phyloP scores from a whole-genome alignment of 2,113 vertebrate genomes.

The Pseudopipra pipra region DNA sequence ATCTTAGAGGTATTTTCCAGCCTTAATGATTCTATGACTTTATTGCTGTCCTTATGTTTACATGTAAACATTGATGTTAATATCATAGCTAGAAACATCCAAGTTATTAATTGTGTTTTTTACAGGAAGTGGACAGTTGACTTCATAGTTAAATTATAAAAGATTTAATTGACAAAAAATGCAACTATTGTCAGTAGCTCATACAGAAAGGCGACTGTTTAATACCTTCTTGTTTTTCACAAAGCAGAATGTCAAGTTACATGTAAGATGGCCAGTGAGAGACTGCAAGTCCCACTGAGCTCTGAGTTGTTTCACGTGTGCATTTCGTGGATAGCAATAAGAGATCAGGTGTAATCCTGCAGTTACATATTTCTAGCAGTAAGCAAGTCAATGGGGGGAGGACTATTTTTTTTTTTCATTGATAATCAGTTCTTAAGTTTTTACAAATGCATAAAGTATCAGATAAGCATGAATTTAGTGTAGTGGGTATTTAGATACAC shows the following conservation, averaged over 20 bases:
- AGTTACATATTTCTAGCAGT: background rate
- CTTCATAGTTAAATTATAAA: background rate
- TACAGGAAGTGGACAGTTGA: background rate
- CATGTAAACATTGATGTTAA: background rate
- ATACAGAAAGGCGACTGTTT: background rate
- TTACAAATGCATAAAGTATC: background rate
- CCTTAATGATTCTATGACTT: background rate
- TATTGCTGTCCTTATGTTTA: background rate
- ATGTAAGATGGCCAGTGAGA: background rate
- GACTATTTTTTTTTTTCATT: background rate
- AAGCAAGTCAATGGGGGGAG: accelerated
- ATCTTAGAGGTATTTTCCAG: background rate
- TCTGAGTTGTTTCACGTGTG: background rate
- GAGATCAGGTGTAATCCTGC: background rate
- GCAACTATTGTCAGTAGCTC: background rate
- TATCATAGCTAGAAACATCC: background rate
- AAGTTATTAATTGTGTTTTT: background rate
- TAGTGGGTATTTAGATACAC: background rate
- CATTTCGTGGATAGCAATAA: background rate
- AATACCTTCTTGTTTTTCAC: background rate
- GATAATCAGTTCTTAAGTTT: background rate
- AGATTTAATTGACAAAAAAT: background rate
- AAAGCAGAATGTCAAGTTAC: background rate
- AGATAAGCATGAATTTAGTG: background rate
- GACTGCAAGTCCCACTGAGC: background rate